Conservation (phyloP, 2,888 invertebrate species). For the Ligdia adustata region DNA sequence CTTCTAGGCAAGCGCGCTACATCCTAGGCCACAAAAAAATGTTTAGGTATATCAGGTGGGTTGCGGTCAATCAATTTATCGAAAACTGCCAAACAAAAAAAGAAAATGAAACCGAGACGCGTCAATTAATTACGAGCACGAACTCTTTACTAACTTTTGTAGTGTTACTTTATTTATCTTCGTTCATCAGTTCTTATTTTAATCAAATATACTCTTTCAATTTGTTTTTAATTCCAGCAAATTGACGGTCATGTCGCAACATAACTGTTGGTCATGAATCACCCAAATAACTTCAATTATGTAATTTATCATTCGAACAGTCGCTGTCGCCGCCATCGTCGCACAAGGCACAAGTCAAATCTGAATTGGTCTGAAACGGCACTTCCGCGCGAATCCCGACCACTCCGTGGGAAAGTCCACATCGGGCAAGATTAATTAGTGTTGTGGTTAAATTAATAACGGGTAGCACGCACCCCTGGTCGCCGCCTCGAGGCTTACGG, state of each 20-base stretch:
- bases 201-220: no score
- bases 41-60: no score
- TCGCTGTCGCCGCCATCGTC: constrained; percentile 5
- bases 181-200: no score
- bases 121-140: no score
- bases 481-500: constrained; percentile 38
- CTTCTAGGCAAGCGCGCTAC: no score
- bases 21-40: no score
- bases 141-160: no score
- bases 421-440: constrained; percentile 79
- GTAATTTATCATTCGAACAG: constrained; percentile 22
- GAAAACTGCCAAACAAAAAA: no score
- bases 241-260: constrained; percentile 14
- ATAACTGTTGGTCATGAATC: constrained; percentile 15
- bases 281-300: constrained; percentile 20
- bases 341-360: constrained; percentile 23
- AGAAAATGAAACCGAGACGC: no score
- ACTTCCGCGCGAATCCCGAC: constrained; percentile 43
- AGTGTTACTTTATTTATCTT: no score
- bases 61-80: no score
- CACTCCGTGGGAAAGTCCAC: constrained; percentile 65
- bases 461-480: constrained; percentile 60
- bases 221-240: no score
- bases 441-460: constrained; percentile 78
- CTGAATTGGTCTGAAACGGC: constrained; percentile 43